Evolutionary conservation across 2,888 invertebrate genomes (phyloP).

Genomic region (Lottia scabra): DNA sequence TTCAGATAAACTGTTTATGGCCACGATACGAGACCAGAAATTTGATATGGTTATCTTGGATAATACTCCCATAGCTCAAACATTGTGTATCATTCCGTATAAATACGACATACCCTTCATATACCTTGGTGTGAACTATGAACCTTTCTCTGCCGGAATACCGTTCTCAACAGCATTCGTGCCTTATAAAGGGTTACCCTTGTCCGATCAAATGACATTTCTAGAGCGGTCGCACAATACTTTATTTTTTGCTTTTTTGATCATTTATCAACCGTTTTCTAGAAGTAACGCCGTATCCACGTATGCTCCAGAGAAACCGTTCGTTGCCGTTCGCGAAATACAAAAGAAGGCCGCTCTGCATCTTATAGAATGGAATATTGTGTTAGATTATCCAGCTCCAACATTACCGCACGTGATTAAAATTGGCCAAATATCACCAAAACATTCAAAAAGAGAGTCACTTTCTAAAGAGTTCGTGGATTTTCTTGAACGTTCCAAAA

Average conservation of each 20-base stretch:
- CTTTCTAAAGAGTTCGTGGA: slow-evolving; percentile 29
- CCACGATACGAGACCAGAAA: slow-evolving; percentile 5
- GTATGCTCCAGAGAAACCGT: slow-evolving; percentile 33
- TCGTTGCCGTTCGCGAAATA: slow-evolving; percentile 23
- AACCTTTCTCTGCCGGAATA: not conserved
- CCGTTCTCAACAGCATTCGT: slow-evolving; percentile 10
- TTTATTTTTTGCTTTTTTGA: not conserved
- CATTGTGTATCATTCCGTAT: slow-evolving; percentile 20
- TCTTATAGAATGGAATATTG: slow-evolving; percentile 32
- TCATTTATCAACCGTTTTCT: slow-evolving; percentile 20
- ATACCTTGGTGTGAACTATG: slow-evolving; percentile 9
- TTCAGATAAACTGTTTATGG: not conserved
- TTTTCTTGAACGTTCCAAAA: slow-evolving; percentile 31
- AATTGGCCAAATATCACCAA: slow-evolving; percentile 35
- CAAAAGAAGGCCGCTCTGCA: slow-evolving; percentile 27
- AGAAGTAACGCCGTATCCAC: slow-evolving; percentile 25
- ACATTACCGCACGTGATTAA: slow-evolving; percentile 33
- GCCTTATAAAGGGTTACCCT: slow-evolving; percentile 7
- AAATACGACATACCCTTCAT: slow-evolving; percentile 26
- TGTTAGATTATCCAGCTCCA: slow-evolving; percentile 36
- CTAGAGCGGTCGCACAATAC: slow-evolving; percentile 7
- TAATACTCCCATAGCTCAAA: slow-evolving; percentile 1
- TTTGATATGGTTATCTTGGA: slow-evolving; percentile 32
- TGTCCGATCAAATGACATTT: slow-evolving; percentile 12
- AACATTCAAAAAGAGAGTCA: slow-evolving; percentile 17